phyloP scores from a whole-genome alignment of 92 coral and sea anemone genomes.

The Porites rus region DNA sequence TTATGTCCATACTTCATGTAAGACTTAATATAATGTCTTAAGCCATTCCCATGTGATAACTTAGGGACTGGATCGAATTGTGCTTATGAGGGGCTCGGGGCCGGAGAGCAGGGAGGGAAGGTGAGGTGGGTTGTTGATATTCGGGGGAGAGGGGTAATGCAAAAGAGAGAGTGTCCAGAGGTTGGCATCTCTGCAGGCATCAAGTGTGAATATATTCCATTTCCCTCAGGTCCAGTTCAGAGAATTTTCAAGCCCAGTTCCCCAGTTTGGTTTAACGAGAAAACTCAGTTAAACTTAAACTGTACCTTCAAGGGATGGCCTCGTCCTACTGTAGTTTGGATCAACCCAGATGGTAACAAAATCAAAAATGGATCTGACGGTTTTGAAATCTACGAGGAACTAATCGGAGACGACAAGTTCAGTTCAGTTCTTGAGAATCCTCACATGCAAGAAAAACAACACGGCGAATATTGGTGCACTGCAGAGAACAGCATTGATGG shows the following conservation, averaged over 20 bases:
- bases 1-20: too few species aligned
- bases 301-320: conserved; percentile 1
- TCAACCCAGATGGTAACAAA: not conserved
- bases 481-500: not conserved
- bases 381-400: not conserved
- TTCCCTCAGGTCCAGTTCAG: not conserved
- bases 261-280: not conserved
- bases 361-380: conserved; percentile 5
- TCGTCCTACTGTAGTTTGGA: not conserved
- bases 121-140: too few species aligned
- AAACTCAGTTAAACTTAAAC: not conserved
- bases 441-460: not conserved
- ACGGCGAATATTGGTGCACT: not conserved
- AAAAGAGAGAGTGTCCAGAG: too few species aligned
- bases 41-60: too few species aligned
- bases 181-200: not conserved
- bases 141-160: too few species aligned
- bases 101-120: too few species aligned
- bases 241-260: not conserved
- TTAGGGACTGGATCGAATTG: too few species aligned
- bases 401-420: not conserved
- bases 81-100: too few species aligned
- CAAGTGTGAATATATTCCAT: not conserved
- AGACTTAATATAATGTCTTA: too few species aligned
- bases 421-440: not conserved